These are phyloP conservation scores for Irena cyanogastra DNA, from an alignment of 2,113 vertebrate species.

Conservation along the genomic window DNA sequence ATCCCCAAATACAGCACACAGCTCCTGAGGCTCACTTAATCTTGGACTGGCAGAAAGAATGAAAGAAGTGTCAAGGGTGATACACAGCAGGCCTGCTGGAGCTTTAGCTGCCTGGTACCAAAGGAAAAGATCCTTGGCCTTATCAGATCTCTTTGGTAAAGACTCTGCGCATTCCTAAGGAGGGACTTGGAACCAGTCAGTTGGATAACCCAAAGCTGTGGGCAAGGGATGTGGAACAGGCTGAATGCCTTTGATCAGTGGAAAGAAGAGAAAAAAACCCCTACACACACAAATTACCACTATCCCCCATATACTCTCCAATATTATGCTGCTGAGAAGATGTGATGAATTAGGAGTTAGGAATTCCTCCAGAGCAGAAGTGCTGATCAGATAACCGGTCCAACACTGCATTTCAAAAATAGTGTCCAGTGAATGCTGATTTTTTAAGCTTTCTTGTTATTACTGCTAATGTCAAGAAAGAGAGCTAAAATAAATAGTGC, in stretches of 20 bases:
- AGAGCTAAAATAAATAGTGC: background rate
- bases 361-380: background rate
- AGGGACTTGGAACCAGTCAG: background rate
- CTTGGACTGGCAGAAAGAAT: background rate
- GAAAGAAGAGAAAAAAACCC: background rate
- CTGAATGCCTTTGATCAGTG: background rate
- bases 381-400: background rate
- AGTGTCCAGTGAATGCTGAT: background rate
- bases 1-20: background rate
- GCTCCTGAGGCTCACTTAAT: background rate
- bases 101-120: background rate
- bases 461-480: background rate
- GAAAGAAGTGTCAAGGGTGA: conserved; percentile 8
- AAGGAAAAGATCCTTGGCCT: background rate
- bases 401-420: background rate
- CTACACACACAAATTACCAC: background rate
- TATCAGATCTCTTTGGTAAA: background rate
- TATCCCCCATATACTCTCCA: background rate
- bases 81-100: background rate
- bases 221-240: background rate
- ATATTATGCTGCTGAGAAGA: background rate
- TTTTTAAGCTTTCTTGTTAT: background rate
- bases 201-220: background rate
- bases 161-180: background rate
- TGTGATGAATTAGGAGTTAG: background rate